Evolutionary conservation across 1,140 invertebrate genomes (phyloP).

Genomic region (Temnothorax nylanderi): DNA sequence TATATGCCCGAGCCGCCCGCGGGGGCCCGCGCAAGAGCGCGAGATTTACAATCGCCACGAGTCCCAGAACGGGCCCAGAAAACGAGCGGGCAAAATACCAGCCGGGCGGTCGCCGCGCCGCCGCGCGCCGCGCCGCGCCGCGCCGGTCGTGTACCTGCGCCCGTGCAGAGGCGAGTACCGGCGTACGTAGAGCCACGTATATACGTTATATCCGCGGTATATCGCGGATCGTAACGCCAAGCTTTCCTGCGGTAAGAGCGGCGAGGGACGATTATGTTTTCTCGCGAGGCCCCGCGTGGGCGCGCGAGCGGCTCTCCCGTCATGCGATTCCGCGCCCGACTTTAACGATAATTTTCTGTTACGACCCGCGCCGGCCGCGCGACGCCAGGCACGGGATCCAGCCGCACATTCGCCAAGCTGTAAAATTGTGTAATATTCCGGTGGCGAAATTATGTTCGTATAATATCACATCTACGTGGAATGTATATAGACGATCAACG

Average conservation of each 20-base stretch:
- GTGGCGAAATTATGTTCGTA: slow-evolving; percentile 22
- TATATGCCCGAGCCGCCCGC: slow-evolving; percentile 57
- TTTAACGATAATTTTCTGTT: slow-evolving; percentile 51
- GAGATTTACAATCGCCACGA: slow-evolving; percentile 79
- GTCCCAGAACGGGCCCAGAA: slow-evolving; percentile 52
- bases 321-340: slow-evolving; percentile 46
- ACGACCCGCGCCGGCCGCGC: slow-evolving; percentile 12
- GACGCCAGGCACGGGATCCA: not conserved
- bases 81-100: slow-evolving; percentile 71
- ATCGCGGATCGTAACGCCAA: slow-evolving; percentile 28
- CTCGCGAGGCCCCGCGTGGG: slow-evolving; percentile 45
- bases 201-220: slow-evolving; percentile 13
- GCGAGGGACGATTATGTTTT: slow-evolving; percentile 20
- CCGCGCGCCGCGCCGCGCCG: slow-evolving; percentile 2
- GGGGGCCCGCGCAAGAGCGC: slow-evolving; percentile 71
- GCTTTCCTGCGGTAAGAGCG: slow-evolving; percentile 12
- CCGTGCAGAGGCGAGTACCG: slow-evolving; percentile 11
- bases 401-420: slow-evolving; percentile 13
- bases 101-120: slow-evolving; percentile 17
- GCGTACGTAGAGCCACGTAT: not conserved
- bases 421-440: slow-evolving; percentile 44
- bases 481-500: not conserved
- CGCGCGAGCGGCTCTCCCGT: slow-evolving; percentile 39
- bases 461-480: slow-evolving; percentile 16
- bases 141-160: slow-evolving; percentile 16